A percentile compares a stretch with the other conserved stretches of the same genome.
phyloP scores from a whole-genome alignment of 2,888 invertebrate genomes.

The Synergus japonicus region DNA sequence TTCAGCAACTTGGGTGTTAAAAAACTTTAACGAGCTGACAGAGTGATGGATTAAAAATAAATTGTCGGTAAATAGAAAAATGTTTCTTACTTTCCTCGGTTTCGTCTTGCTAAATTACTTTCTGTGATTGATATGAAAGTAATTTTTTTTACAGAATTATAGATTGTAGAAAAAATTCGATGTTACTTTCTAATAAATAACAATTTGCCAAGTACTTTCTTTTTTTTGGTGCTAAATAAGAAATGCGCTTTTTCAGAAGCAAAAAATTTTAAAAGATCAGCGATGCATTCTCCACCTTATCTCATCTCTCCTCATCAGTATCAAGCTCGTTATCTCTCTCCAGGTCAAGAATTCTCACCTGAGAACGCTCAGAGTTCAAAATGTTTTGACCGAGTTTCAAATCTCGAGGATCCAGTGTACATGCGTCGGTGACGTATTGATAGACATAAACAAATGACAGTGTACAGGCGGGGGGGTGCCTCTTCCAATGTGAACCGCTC shows the following conservation, averaged over 20 bases:
- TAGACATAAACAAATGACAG: slow-evolving; percentile 74
- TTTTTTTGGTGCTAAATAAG: no score
- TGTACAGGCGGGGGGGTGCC: slow-evolving; percentile 64
- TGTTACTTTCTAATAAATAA: no score
- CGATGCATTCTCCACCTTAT: slow-evolving; percentile 10
- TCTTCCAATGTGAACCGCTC: slow-evolving; percentile 53
- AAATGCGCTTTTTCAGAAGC: not conserved
- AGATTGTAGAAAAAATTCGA: no score
- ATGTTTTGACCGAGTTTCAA: slow-evolving; percentile 19
- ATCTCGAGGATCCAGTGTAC: slow-evolving; percentile 3
- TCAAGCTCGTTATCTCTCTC: slow-evolving; percentile 23
- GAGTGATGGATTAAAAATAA: slow-evolving; percentile 31
- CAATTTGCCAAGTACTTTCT: not conserved
- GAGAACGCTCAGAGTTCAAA: not conserved
- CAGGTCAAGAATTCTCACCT: not conserved
- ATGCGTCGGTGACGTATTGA: slow-evolving; percentile 69
- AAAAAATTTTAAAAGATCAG: slow-evolving; percentile 14
- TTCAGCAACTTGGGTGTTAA: slow-evolving; percentile 19
- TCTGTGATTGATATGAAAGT: no score
- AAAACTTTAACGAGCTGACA: slow-evolving; percentile 30
- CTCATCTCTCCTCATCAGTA: slow-evolving; percentile 29
- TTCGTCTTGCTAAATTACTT: no score
- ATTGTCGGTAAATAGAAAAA: not conserved
- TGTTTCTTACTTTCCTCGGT: no score
- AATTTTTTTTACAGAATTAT: no score